Evolutionary conservation across 2,797 vertebrate species (phyloP).

Genomic region (Poeciliopsis turneri): DNA sequence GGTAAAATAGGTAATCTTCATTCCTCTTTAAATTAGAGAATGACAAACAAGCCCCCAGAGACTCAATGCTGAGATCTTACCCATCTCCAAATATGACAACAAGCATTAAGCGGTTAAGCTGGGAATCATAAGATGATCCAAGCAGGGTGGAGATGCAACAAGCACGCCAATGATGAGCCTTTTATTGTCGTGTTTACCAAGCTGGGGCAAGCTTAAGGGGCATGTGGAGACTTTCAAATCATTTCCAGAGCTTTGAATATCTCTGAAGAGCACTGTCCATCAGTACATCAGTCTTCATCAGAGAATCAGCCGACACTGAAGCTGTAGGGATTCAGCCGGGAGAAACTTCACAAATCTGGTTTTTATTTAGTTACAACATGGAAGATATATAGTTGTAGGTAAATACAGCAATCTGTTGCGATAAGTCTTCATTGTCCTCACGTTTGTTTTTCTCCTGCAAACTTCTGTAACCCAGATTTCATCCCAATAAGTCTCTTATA

Average conservation of each 20-base stretch:
- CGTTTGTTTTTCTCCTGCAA: neutral
- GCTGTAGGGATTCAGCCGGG: neutral
- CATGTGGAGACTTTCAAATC: neutral
- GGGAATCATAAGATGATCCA: conserved; percentile 1
- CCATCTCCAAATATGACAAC: neutral
- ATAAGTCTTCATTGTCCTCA: neutral
- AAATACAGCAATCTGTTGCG: neutral
- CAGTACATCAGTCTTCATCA: neutral
- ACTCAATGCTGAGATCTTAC: neutral
- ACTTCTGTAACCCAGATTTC: neutral
- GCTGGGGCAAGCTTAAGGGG: neutral
- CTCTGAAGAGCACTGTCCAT: neutral
- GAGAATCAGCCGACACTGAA: neutral
- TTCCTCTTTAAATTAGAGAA: conserved; percentile 6
- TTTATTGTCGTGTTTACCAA: conserved; percentile 7
- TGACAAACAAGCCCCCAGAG: conserved; percentile 2
- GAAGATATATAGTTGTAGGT: neutral
- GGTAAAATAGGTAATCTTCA: no score
- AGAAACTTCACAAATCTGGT: neutral
- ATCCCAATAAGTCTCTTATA: no score
- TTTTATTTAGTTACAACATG: neutral
- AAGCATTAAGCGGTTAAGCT: neutral
- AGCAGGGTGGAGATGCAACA: conserved; percentile 12
- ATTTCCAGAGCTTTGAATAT: neutral
- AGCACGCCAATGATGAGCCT: neutral